Conservation (phyloP, 2,797 vertebrate genomes). For the Myotis daubentonii region DNA sequence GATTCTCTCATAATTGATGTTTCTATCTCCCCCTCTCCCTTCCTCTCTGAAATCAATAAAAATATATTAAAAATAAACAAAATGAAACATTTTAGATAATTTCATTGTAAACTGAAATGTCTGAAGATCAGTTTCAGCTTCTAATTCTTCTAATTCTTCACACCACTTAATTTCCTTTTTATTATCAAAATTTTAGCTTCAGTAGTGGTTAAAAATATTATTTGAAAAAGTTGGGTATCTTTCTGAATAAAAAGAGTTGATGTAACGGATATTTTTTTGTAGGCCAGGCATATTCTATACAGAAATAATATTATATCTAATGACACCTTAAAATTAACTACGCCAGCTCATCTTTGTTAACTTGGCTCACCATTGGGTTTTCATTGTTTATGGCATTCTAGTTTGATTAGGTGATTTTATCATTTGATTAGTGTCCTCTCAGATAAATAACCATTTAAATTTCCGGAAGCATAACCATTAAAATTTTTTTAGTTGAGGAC, state of each 20-base stretch:
- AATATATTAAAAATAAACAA: no score
- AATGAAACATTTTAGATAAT: slow-evolving; percentile 8
- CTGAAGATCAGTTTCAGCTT: neutral
- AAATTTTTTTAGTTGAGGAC: slow-evolving; percentile 7
- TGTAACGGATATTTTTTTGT: neutral
- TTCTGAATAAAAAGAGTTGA: slow-evolving; percentile 19
- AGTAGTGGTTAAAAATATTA: neutral
- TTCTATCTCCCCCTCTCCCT: no score
- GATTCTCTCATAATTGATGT: no score
- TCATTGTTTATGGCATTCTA: neutral
- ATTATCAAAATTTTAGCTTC: slow-evolving; percentile 17
- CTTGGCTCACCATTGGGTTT: neutral
- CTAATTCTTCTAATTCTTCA: slow-evolving; percentile 11
- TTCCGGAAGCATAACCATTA: neutral
- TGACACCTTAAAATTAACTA: neutral
- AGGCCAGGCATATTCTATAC: neutral
- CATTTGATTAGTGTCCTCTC: neutral
- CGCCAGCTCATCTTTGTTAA: neutral
- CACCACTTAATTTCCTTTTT: neutral
- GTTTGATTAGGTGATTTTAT: neutral
- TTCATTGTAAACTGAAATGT: slow-evolving; percentile 25
- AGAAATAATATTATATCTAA: neutral
- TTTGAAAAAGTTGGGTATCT: slow-evolving; percentile 19
- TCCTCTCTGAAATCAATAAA: no score
- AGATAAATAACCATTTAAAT: neutral